Evolutionary conservation across 2,797 vertebrate genomes (phyloP), one percentile per base, ranked within the genome.

Genomic region (Aythya fuligula): DNA sequence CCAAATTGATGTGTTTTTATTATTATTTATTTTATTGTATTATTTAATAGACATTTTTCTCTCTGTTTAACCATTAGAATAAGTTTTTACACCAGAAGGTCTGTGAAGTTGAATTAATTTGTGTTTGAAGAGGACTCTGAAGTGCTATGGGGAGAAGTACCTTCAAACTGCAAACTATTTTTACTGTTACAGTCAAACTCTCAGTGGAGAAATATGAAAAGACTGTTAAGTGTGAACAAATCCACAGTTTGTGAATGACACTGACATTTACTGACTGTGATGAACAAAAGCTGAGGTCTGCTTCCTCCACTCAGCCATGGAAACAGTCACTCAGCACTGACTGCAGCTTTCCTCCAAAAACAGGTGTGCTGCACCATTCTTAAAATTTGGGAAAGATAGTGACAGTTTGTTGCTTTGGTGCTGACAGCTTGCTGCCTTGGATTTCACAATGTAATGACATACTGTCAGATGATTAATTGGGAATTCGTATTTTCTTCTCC

Each of bases 61-160:
- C 60, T 94, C 81, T 47, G 89, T 94, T 96, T 95, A 87, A 86
- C 49, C 61, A 41, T 20, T 7, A 5, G 43, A 65, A 90, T 76
- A 73, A 61, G 32, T 24, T 73, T 75, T 85, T 87, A 67, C 62
- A 61, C 51, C 43, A 67, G 77, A 18, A 87, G 49, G 24, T 72
- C 78, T 80, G 25, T 18, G 28, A 90, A 91, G 71, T n/a, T 89
- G 85, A 95, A 95, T 92, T 71, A 85, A 93, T 90, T 94, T 94
- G 41, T 71, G 27, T 60, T 58, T 94, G 71, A 75, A 87, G 54
- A 94, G 65, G 34, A 61, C 43, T 91, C 74, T 66, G 61, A 87
- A 85, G 54, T 38, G 49, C 74, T 86, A 25, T 56, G 53, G 71
- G n/a, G 89, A 86, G 71, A 96, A n/a, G 15, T 62, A 34, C 79